These are phyloP conservation scores for Brachyptera risi DNA, from an alignment of 2,888 invertebrate genomes.

Conservation along the genomic window DNA sequence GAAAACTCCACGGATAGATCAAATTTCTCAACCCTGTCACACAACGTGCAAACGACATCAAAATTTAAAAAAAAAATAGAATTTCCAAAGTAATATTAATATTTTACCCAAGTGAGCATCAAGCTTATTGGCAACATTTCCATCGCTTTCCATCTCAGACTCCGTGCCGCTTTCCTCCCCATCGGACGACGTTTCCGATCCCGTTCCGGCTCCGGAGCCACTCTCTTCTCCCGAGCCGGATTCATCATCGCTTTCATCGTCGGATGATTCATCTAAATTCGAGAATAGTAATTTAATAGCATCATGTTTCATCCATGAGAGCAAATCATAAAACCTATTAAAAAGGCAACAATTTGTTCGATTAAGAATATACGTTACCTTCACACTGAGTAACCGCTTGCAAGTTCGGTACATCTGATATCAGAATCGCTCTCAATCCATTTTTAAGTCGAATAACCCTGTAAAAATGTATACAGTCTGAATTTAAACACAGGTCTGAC, in stretches of 20 bases:
- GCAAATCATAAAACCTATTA: not conserved
- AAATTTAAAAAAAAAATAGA: not conserved
- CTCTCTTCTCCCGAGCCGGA: not conserved
- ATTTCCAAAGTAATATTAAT: constrained; percentile 37
- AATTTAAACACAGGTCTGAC: constrained; percentile 23
- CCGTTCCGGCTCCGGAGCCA: not conserved
- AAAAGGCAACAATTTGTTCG: not conserved
- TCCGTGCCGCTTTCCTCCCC: not conserved
- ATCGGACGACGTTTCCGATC: not conserved
- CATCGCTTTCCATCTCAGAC: constrained; percentile 20
- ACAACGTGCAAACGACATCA: not conserved
- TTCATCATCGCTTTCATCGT: not conserved
- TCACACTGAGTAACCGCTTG: constrained; percentile 2
- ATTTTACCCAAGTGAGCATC: constrained; percentile 29
- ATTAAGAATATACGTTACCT: constrained; percentile 1
- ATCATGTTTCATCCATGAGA: not conserved
- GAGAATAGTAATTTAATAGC: not conserved
- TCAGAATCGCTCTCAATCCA: constrained; percentile 66
- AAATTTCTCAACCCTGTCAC: too few species aligned
- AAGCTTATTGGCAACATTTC: constrained; percentile 32
- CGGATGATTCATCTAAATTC: not conserved
- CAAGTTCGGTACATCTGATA: constrained; percentile 56
- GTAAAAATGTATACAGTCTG: not conserved
- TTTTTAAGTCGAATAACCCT: constrained; percentile 62
- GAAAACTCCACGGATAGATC: too few species aligned